Percentiles rank a stretch among this genome's conserved stretches.
phyloP scores from a whole-genome alignment of 2,888 invertebrate genomes.

The Amphipyra tragopoginis region DNA sequence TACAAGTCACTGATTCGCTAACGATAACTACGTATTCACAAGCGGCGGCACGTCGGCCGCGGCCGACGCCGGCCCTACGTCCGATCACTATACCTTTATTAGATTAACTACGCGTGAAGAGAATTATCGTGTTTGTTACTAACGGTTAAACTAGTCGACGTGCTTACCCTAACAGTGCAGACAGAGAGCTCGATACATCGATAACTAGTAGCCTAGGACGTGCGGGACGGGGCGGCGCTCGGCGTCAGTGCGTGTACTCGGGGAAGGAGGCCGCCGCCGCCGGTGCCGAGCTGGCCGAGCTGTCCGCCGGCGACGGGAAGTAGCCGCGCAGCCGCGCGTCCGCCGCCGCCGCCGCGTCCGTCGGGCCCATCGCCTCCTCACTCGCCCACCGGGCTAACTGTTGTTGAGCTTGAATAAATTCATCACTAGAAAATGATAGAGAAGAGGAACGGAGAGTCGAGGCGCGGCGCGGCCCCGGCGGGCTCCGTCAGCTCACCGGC shows the following conservation, averaged over 20 bases:
- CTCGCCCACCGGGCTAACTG: conserved; percentile 98
- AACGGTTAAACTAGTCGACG: conserved; percentile 79
- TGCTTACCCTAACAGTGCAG: conserved; percentile 78
- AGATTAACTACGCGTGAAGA: conserved; percentile 77
- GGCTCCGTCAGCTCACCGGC: conserved; percentile 23
- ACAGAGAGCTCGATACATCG: conserved; percentile 69
- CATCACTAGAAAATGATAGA: conserved; percentile 98
- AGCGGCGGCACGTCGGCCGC: conserved; percentile 63
- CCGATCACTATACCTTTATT: conserved; percentile 72
- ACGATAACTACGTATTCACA: conserved; percentile 81
- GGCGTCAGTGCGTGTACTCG: conserved; percentile 69
- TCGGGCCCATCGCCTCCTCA: conserved; percentile 93
- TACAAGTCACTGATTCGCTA: conserved; percentile 81
- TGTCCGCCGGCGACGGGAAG: conserved; percentile 83
- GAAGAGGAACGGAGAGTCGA: conserved; percentile 93
- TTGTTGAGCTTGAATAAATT: conserved; percentile 99
- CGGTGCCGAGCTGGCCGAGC: conserved; percentile 82
- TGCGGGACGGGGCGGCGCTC: conserved; percentile 63
- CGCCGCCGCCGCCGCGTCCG: conserved; percentile 73
- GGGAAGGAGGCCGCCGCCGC: conserved; percentile 79
- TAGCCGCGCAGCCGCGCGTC: conserved; percentile 76
- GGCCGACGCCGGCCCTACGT: conserved; percentile 63
- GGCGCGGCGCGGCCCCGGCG: conserved; percentile 63
- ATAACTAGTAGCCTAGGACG: conserved; percentile 49
- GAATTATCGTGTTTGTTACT: conserved; percentile 77